Percentiles rank a stretch among this genome's conserved stretches.
Evolutionary conservation across 2,888 invertebrate species (phyloP).

Genomic region (Tigriopus californicus): DNA sequence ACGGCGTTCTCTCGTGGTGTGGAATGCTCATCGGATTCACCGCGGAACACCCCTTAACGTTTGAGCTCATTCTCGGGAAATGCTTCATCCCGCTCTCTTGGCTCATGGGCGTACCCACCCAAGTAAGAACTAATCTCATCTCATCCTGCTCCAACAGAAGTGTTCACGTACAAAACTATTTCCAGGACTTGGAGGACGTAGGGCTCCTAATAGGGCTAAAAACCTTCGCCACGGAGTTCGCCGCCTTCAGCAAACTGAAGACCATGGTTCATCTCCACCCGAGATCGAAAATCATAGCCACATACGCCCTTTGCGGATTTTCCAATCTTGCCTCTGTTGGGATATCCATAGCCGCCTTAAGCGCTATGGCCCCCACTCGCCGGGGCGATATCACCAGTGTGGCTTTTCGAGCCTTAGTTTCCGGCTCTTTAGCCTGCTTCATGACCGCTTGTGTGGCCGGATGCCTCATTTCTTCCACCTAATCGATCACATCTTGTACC

Average conservation of each 20-base stretch:
- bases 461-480: conserved; percentile 23
- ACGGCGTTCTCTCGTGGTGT: conserved; percentile 58
- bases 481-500: too few relatives aligned
- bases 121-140: conserved; percentile 23
- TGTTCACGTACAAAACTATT: too few relatives aligned
- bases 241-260: conserved; percentile 56
- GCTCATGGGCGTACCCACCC: conserved; percentile 48
- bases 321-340: conserved; percentile 73
- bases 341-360: conserved; percentile 57
- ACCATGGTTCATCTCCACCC: conserved; percentile 35
- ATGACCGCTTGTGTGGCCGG: conserved; percentile 79
- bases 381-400: conserved; percentile 44
- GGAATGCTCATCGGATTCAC: conserved; percentile 52
- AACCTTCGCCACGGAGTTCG: conserved; percentile 77
- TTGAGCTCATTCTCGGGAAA: conserved; percentile 57
- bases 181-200: conserved; percentile 31
- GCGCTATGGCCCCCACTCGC: conserved; percentile 54
- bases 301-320: conserved; percentile 78
- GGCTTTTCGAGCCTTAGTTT: conserved; percentile 54
- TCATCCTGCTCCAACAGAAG: background rate
- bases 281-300: conserved; percentile 55
- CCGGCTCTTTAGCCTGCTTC: conserved; percentile 64
- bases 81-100: conserved; percentile 75
- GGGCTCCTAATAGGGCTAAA: conserved; percentile 71
- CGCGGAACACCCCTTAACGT: conserved; percentile 11